A percentile compares a stretch with the other conserved stretches of the same genome.
Evolutionary conservation across 2,113 vertebrate species (phyloP).

Genomic region (Butorides virescens): DNA sequence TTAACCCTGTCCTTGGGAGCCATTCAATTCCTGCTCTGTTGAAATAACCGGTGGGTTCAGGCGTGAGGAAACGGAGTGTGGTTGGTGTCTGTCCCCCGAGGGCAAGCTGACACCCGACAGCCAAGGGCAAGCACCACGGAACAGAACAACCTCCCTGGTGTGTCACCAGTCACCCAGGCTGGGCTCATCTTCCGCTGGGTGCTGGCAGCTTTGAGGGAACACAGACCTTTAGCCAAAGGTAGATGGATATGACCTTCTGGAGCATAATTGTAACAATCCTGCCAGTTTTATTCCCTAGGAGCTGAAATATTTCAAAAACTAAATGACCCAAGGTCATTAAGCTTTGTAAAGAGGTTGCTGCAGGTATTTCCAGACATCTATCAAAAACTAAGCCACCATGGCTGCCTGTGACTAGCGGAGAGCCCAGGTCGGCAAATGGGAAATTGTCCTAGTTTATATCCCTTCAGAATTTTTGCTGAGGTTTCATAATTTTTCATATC

Average conservation of each 20-base stretch:
- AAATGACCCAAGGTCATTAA: slow-evolving; percentile 42
- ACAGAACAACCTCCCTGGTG: neutral
- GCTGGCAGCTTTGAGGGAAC: neutral
- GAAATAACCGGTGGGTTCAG: neutral
- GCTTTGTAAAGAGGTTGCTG: slow-evolving; percentile 32
- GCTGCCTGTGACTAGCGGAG: neutral
- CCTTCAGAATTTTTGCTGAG: slow-evolving; percentile 19
- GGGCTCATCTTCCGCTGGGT: neutral
- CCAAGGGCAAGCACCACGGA: neutral
- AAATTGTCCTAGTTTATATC: neutral
- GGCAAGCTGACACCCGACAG: neutral
- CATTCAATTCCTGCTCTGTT: neutral
- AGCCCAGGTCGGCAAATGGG: neutral
- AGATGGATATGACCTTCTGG: neutral
- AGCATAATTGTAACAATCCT: neutral
- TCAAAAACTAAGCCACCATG: neutral
- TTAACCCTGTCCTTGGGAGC: neutral
- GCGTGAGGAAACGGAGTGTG: neutral
- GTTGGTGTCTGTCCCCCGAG: neutral
- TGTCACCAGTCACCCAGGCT: neutral
- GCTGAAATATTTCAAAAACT: slow-evolving; percentile 36
- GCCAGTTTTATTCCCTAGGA: neutral
- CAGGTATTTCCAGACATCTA: slow-evolving; percentile 27
- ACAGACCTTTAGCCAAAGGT: neutral
- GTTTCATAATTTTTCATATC: slow-evolving; percentile 19